phyloP scores from a whole-genome alignment of 2,888 invertebrate species.

The Eugnorisma glareosa region DNA sequence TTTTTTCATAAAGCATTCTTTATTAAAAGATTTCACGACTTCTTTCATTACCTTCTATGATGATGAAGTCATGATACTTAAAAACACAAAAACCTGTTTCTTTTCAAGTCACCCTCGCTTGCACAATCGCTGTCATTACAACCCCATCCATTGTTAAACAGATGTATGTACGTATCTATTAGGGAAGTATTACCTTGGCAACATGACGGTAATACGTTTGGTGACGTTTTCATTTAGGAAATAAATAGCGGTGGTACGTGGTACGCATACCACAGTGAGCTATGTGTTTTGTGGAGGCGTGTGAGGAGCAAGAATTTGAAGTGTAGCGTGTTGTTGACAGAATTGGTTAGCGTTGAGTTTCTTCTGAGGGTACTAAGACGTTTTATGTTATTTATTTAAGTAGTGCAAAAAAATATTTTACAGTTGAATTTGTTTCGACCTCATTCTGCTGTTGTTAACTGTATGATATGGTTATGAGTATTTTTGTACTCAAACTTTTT shows the following conservation, averaged over 20 bases:
- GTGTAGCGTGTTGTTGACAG: background rate
- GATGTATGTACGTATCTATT: slow-evolving; percentile 62
- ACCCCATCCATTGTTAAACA: slow-evolving; percentile 45
- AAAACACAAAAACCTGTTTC: background rate
- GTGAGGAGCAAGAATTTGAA: slow-evolving; percentile 5
- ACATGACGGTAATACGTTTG: slow-evolving; percentile 57
- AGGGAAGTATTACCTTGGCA: slow-evolving; percentile 57
- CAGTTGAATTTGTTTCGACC: background rate
- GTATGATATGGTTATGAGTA: background rate
- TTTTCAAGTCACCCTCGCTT: background rate
- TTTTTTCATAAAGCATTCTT: background rate
- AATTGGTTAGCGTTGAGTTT: slow-evolving; percentile 2
- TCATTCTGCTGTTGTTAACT: background rate
- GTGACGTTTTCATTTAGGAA: slow-evolving; percentile 61
- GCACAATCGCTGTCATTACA: slow-evolving; percentile 16
- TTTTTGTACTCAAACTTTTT: too few relatives aligned
- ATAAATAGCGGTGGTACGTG: slow-evolving; percentile 59
- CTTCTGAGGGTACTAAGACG: background rate
- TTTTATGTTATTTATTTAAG: background rate
- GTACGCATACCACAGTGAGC: slow-evolving; percentile 13
- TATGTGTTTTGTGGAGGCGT: background rate
- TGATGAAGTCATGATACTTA: background rate
- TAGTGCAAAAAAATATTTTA: background rate
- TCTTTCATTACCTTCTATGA: background rate
- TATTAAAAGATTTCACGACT: background rate